Conservation (phyloP, 2,797 vertebrate species). For the Lutjanus campechanus region DNA sequence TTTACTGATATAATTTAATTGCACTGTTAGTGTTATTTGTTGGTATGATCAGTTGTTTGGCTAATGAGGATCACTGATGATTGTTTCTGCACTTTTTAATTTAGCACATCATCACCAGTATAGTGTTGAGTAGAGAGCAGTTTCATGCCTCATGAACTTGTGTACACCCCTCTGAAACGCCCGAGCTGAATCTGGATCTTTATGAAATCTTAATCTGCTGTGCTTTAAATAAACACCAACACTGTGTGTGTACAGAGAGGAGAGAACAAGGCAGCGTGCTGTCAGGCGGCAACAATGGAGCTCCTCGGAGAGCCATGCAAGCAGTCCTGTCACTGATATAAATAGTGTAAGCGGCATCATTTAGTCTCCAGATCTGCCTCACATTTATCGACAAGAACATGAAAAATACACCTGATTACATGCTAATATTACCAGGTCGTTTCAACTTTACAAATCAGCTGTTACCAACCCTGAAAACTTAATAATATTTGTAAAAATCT, state of each 20-base stretch:
- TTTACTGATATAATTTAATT: background rate
- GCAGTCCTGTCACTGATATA: slow-evolving; percentile 89
- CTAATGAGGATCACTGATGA: slow-evolving; percentile 28
- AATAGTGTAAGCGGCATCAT: slow-evolving; percentile 88
- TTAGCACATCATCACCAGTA: slow-evolving; percentile 41
- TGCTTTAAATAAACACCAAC: slow-evolving; percentile 91
- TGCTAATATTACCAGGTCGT: slow-evolving; percentile 12
- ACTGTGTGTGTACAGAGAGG: slow-evolving; percentile 76
- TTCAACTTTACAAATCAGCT: slow-evolving; percentile 9
- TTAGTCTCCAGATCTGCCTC: slow-evolving; percentile 71
- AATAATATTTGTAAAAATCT: slow-evolving; percentile 8
- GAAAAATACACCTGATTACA: slow-evolving; percentile 37
- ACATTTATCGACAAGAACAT: slow-evolving; percentile 53
- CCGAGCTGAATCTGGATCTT: slow-evolving; percentile 85
- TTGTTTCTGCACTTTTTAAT: slow-evolving; percentile 41
- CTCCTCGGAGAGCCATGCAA: slow-evolving; percentile 86
- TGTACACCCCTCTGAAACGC: slow-evolving; percentile 83
- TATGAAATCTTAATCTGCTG: slow-evolving; percentile 90
- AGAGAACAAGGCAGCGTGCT: slow-evolving; percentile 86
- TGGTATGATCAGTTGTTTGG: slow-evolving; percentile 20
- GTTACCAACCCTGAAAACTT: slow-evolving; percentile 2
- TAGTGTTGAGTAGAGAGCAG: slow-evolving; percentile 47
- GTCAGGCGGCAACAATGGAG: slow-evolving; percentile 85
- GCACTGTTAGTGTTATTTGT: background rate
- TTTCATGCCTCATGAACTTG: slow-evolving; percentile 77